Evolutionary conservation across 2,113 vertebrate genomes (phyloP), one percentile per base, ranked within the genome.

Genomic region (Maccullochella peelii): DNA sequence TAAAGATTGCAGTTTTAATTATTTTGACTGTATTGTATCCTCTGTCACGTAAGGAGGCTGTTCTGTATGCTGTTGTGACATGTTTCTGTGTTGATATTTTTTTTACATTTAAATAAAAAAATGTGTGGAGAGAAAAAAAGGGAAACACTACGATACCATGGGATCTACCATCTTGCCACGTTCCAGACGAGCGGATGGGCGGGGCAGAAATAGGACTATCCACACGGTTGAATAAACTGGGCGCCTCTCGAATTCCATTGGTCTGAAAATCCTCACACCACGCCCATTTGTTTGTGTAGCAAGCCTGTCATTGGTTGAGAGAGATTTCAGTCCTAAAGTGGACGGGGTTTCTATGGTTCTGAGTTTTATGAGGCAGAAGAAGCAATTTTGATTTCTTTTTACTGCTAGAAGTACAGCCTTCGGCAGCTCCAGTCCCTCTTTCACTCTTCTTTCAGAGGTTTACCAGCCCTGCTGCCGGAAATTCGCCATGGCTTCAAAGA

Each of bases 101-200:
- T 33, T 33, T 33, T 10, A 21, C 25, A 12, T 68, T 44, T 5
- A 27, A 44, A 68, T 74, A 16, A 5, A 42, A 52, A 42, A 18
- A 10, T 6, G 30, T 23, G 27, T 15, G n/a, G 8, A 23, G 40
- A 27, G n/a, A 18, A 15, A 11, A 42, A 15, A 5, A 18, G 6
- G 20, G 33, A 44, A 40, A 59, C 44, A 44, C 5, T 15, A 20
- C 40, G 62, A 52, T 72, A 23, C 27, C 21, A 38, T 14, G 10
- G 40, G 36, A 72, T 15, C 91, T 77, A 86, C 93, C 92, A 94
- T 94, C 80, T 92, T 95, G 94, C 93, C 94, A 95, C 93, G 94
- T 94, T 94, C 93, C 77, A 89, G 87, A 66, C 42, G 52, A 44
- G 49, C 47, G 27, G 23, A 54, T 70, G 74, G 93, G 93, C 88